Conservation (phyloP, 2,113 vertebrate genomes). For the Tenrec ecaudatus region DNA sequence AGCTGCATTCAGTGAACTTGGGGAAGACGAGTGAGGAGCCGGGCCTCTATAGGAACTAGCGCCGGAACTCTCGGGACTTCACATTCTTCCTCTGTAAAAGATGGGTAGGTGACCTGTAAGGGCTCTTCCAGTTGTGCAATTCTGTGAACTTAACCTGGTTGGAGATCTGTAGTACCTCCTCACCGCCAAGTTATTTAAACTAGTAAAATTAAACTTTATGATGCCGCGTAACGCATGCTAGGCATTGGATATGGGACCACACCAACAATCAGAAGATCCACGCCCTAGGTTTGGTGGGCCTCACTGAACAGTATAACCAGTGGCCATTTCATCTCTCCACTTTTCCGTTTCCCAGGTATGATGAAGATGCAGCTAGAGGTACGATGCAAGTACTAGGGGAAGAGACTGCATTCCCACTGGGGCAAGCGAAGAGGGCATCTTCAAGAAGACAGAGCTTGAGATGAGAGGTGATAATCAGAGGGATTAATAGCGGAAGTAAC, state of each 20-base stretch:
- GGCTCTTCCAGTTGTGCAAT: background rate
- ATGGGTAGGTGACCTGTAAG: background rate
- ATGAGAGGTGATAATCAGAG: background rate
- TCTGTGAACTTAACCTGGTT: background rate
- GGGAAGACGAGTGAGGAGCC: no score
- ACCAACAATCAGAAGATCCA: background rate
- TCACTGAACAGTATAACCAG: background rate
- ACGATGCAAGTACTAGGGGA: background rate
- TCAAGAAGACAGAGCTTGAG: background rate
- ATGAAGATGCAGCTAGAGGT: no score
- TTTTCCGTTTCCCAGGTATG: background rate
- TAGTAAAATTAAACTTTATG: background rate
- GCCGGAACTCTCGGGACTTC: background rate
- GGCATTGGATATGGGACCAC: no score
- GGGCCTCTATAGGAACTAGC: no score
- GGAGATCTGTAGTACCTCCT: background rate
- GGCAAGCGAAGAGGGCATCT: background rate
- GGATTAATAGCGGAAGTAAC: background rate
- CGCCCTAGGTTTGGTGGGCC: background rate
- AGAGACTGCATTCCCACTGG: background rate
- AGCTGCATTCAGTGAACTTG: background rate
- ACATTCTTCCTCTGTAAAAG: background rate
- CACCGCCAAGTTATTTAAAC: background rate
- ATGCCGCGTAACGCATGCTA: background rate
- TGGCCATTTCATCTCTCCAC: background rate